Percentiles rank a stretch among this genome's conserved stretches.
These are phyloP conservation scores for Archivesica marissinica DNA, from an alignment of 1,140 invertebrate genomes.

Conservation along the genomic window DNA sequence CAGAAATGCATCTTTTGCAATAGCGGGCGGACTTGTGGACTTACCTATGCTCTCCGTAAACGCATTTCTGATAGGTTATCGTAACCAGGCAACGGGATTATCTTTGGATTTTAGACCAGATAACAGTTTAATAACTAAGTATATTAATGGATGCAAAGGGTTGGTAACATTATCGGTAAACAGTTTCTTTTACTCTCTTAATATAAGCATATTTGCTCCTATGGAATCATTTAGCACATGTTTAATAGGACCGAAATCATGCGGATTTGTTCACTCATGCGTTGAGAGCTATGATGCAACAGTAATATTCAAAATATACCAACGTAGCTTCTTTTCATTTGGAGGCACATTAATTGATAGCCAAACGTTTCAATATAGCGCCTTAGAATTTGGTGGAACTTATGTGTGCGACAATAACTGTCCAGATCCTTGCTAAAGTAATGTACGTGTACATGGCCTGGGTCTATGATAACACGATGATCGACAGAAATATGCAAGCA, in stretches of 20 bases:
- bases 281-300: conserved; percentile 72
- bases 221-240: conserved; percentile 67
- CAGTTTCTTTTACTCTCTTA: conserved; percentile 55
- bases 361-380: conserved; percentile 61
- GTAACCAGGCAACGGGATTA: conserved; percentile 67
- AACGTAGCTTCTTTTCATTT: conserved; percentile 26
- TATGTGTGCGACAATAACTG: conserved; percentile 68
- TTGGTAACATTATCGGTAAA: conserved; percentile 61
- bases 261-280: conserved; percentile 70
- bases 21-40: conserved; percentile 72
- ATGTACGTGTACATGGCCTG: too few species aligned
- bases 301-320: conserved; percentile 62
- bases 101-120: conserved; percentile 69
- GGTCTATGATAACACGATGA: too few species aligned
- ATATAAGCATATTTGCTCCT: conserved; percentile 43
- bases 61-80: conserved; percentile 72
- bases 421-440: too few species aligned
- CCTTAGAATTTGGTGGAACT: conserved; percentile 75
- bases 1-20: conserved; percentile 62
- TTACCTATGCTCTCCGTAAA: conserved; percentile 57
- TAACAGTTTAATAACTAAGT: conserved; percentile 60
- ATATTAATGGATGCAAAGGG: conserved; percentile 70
- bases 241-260: conserved; percentile 68
- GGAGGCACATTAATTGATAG: conserved; percentile 59
- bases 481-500: too few species aligned